Evolutionary conservation across 2,797 vertebrate species (phyloP), one percentile per base, ranked within the genome.

Genomic region (Etheostoma perlongum): DNA sequence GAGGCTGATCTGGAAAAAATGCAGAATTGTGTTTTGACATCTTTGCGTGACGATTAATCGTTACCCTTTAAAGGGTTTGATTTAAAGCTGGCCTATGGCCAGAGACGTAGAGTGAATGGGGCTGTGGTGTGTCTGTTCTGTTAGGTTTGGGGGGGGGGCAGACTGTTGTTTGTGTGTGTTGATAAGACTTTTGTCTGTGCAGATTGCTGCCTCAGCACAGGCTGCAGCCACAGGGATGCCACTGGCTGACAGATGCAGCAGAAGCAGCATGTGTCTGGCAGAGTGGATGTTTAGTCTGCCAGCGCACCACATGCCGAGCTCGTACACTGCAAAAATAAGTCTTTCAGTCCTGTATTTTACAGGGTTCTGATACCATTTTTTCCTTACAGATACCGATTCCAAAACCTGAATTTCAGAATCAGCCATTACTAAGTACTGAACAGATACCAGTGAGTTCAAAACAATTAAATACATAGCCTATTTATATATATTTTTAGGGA

Each of bases 121-220:
- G 2, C 51, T 7, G 13, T 33, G 75, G 13, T 33, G 75, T 76
- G 61, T 60, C 30, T 70, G 70, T 23, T 66, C 53, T 64, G 53
- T 46, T 21, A 0, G 53, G 51, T 42, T 57, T 14, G 21, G 21
- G 44, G 0, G 2, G 36, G 59, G 58, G 42, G 59, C 76, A 80
- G 74, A 68, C 84, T 76, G 72, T 83, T 83, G 82, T 85, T 89
- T 87, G 88, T 68, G 79, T 33, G 14, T 64, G 80, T 76, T 67
- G 89, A 92, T 91, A 86, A 81, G 89, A 90, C 88, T 88, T 91
- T 90, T 90, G 86, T 91, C 82, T 86, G 84, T 51, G 67, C 47
- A 61, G 83, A 89, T 83, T 67, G 92, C 93, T 92, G 91, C 76
- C 78, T 93, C 91, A 93, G 92, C 92, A 94, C 73, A 59, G 84